phyloP scores from a whole-genome alignment of 2,797 vertebrate genomes.

The Chloroceryle amazona region DNA sequence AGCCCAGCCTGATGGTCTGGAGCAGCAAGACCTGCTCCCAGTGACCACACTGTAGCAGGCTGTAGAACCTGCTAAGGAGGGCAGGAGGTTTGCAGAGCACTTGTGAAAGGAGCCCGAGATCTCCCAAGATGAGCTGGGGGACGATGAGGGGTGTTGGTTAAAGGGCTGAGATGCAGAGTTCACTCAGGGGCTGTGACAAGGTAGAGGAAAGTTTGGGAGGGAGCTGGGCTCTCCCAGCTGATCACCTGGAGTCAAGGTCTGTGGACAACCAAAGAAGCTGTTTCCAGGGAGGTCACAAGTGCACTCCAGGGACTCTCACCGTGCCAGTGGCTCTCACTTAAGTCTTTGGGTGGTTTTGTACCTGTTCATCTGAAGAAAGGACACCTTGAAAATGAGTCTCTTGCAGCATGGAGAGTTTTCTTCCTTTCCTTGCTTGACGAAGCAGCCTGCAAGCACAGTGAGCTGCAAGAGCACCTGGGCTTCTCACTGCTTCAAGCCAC shows the following conservation, averaged over 20 bases:
- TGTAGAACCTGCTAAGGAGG: background rate
- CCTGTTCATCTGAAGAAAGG: background rate
- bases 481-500: background rate
- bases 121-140: background rate
- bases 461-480: background rate
- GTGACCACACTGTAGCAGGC: background rate
- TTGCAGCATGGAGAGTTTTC: background rate
- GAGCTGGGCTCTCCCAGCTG: background rate
- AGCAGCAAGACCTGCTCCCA: background rate
- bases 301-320: background rate
- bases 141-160: fast-evolving
- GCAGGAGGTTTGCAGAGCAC: background rate
- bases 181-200: background rate
- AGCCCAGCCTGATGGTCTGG: background rate
- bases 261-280: background rate
- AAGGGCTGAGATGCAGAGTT: background rate
- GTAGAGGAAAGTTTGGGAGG: background rate
- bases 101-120: background rate
- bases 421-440: background rate
- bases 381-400: background rate
- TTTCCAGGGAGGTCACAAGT: background rate
- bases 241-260: background rate
- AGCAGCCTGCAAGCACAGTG: background rate
- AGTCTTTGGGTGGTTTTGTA: background rate
- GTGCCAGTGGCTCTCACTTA: background rate